Base-by-base conservation (phyloP, 37 sponge, comb jelly and placozoan genomes). In the Bolinopsis microptera region DNA sequence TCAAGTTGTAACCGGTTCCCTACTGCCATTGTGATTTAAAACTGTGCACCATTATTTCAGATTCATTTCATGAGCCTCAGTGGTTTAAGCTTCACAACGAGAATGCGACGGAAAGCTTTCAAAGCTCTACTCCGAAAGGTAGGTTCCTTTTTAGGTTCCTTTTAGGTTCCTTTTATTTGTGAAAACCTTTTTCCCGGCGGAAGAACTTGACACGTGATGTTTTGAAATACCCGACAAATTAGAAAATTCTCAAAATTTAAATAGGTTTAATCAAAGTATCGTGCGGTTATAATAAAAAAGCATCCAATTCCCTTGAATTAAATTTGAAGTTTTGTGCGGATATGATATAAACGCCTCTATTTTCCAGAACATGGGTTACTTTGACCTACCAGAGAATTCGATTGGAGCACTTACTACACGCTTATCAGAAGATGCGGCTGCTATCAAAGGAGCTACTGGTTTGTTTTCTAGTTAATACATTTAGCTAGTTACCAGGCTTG, bases 361-460 rank as follows among this genome's bases (percentile, higher is more conserved):
- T 75, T 36, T 41, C 1, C 68, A 96, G 93, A 96, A 96, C 41
- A 95, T 96, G 24, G 96, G 93, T 2, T 97, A 94, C 94, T 95
- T 95, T 94, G 97, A 97, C 82, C 94, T 96, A 16, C 92, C 95
- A 93, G 92, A 72, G 40, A 95, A 96, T 88, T 94, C 95, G 38
- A 96, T 95, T 30, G 97, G 97, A 16, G 94, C 96, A 13, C 95
- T 97, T 8, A 94, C 95, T 40, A 95, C 96, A 18, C 88, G 97
- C 2, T 82, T 97, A 48, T 93, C 97, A n/a, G 68, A 88, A 31
- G 97, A 97, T 94, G 96, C 97, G 0, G 69, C 94, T 30, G 93
- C 94, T 40, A 94, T 97, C 0, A 93, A 96, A 31, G 97, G 97
- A 37, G 98, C 96, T 37, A 83, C 95, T 92, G 28, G 24, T 48